phyloP scores from a whole-genome alignment of 23 tunicate genomes.

The Phallusia fumigata region DNA sequence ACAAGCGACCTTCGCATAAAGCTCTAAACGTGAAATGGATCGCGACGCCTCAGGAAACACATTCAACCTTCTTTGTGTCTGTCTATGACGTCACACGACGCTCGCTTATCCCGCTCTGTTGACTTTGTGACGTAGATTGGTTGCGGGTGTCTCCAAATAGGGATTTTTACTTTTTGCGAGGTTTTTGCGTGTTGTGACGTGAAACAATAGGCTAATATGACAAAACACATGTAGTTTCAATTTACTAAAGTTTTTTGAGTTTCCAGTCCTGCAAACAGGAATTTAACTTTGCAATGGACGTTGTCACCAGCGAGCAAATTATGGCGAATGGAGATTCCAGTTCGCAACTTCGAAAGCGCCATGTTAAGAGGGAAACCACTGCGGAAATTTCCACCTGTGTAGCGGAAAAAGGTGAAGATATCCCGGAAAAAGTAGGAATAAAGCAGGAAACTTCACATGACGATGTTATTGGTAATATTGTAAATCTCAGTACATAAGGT shows the following conservation, averaged over 20 bases:
- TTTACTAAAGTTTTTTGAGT: no score
- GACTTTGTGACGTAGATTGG: not conserved
- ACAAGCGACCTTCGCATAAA: not conserved
- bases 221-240: not conserved
- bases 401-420: not conserved
- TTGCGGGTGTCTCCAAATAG: not conserved
- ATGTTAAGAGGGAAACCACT: not conserved
- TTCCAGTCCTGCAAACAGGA: no score
- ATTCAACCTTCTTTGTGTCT: constrained; percentile 8
- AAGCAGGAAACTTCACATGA: not conserved
- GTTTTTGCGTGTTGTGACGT: not conserved
- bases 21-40: not conserved
- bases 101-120: constrained; percentile 1
- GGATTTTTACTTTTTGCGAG: not conserved
- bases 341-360: not conserved
- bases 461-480: not conserved
- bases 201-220: not conserved
- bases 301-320: not conserved
- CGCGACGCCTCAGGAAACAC: constrained; percentile 15
- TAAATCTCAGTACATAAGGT: no score
- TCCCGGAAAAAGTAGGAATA: not conserved
- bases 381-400: not conserved
- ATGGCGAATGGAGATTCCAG: not conserved
- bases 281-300: not conserved
- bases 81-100: constrained; percentile 1